A percentile compares a stretch with the other conserved stretches of the same genome.
Evolutionary conservation across 2,888 invertebrate genomes (phyloP).

Genomic region (Shargacucullia verbasci): DNA sequence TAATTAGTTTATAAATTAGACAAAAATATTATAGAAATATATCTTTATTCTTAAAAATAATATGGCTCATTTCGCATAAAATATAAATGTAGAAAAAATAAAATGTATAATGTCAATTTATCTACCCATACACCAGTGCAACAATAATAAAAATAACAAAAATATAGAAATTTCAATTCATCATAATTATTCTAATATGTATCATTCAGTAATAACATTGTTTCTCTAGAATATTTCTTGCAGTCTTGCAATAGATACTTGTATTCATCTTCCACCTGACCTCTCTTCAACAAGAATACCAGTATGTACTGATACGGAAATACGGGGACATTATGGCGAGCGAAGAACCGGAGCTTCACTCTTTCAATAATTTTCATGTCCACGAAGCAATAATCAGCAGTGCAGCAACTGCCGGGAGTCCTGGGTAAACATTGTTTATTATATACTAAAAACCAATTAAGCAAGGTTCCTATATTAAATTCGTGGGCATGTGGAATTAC

Average conservation of each 20-base stretch:
- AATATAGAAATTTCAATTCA: conserved; percentile 45
- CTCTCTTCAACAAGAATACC: conserved; percentile 80
- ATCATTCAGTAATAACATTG: conserved; percentile 78
- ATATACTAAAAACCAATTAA: background rate
- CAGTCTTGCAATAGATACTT: conserved; percentile 84
- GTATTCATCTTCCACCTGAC: conserved; percentile 79
- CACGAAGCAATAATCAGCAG: conserved; percentile 85
- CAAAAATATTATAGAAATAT: conserved; percentile 46
- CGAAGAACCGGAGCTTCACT: conserved; percentile 82
- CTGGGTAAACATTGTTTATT: conserved; percentile 56
- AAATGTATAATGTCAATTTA: conserved; percentile 48
- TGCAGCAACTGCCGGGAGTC: conserved; percentile 84
- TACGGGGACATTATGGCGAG: conserved; percentile 84
- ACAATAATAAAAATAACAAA: conserved; percentile 51
- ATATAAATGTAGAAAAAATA: conserved; percentile 55
- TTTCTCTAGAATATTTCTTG: conserved; percentile 73
- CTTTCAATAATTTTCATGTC: conserved; percentile 86
- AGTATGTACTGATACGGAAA: conserved; percentile 85
- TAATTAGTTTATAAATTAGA: conserved; percentile 39
- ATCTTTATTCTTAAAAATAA: conserved; percentile 54
- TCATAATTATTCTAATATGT: conserved; percentile 67
- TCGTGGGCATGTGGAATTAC: too few relatives aligned
- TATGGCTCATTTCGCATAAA: conserved; percentile 62
- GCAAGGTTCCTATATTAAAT: too few relatives aligned
- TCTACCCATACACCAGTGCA: conserved; percentile 53